Percentiles rank a stretch among this genome's conserved stretches.
phyloP scores from a whole-genome alignment of 2,888 invertebrate species.

The Dusona sp. region DNA sequence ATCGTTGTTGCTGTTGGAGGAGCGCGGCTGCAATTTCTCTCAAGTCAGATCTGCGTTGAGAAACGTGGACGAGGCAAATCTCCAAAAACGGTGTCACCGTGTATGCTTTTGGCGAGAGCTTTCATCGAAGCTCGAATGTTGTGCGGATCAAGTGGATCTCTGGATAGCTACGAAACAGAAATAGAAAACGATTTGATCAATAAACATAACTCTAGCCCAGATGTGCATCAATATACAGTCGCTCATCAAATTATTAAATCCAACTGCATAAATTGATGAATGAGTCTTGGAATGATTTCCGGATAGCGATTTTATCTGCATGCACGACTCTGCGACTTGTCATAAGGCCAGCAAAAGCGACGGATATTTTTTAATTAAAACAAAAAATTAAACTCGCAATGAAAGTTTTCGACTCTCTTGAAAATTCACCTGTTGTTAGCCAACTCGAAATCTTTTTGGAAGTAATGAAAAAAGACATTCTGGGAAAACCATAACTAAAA shows the following conservation, averaged over 20 bases:
- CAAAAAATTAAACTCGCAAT: neutral
- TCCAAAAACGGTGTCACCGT: conserved; percentile 94
- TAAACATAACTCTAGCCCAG: neutral
- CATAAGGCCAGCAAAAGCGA: neutral
- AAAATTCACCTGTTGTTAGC: neutral
- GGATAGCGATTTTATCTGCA: too few species aligned
- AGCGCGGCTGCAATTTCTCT: conserved; percentile 32
- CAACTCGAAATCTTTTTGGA: neutral
- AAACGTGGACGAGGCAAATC: conserved; percentile 94
- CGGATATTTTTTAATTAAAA: neutral
- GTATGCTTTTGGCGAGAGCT: conserved; percentile 95
- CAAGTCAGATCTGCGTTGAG: conserved; percentile 92
- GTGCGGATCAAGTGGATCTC: conserved; percentile 85
- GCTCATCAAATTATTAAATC: neutral
- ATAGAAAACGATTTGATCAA: conserved; percentile 52
- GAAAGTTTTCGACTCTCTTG: neutral
- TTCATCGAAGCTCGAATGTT: conserved; percentile 97
- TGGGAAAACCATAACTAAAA: neutral
- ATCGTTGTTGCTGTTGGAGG: conserved; percentile 27
- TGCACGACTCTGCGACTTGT: too few species aligned
- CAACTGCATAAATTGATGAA: conserved; percentile 3
- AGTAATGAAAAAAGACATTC: neutral
- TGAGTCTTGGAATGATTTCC: neutral
- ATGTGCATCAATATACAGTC: neutral
- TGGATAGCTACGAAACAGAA: conserved; percentile 74